Evolutionary conservation across 2,888 invertebrate species (phyloP).

Genomic region (Molorchus minor): DNA sequence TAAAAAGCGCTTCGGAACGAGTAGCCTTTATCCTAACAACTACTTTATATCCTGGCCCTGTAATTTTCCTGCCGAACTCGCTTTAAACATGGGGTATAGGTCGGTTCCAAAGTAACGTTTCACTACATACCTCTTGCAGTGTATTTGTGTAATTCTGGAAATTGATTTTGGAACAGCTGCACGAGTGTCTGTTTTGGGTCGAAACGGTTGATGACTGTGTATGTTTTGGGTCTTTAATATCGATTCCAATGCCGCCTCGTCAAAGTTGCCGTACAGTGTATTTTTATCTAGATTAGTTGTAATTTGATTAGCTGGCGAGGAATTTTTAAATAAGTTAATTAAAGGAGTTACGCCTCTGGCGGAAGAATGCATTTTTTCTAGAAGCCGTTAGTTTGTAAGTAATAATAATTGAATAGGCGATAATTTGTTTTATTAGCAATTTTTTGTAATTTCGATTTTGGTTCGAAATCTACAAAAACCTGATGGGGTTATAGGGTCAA

Average conservation of each 20-base stretch:
- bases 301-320: not conserved
- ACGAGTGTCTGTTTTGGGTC: constrained; percentile 6
- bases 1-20: constrained; percentile 48
- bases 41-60: constrained; percentile 55
- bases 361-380: too few species aligned
- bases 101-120: constrained; percentile 48
- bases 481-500: too few species aligned
- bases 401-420: too few species aligned
- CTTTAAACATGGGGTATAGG: constrained; percentile 46
- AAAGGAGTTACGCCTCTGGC: too few species aligned
- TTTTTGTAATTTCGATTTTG: too few species aligned
- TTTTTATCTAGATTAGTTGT: not conserved
- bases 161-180: constrained; percentile 42
- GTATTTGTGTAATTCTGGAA: constrained; percentile 56
- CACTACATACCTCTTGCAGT: constrained; percentile 48
- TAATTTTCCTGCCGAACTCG: constrained; percentile 58
- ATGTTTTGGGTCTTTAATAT: constrained; percentile 24
- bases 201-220: constrained; percentile 31
- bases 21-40: constrained; percentile 58
- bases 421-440: too few species aligned
- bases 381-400: too few species aligned
- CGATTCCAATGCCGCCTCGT: not conserved
- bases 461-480: too few species aligned
- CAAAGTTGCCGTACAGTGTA: not conserved
- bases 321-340: not conserved